Percentiles rank a stretch among this genome's conserved stretches.
These are phyloP conservation scores for Andrena dorsata DNA, from an alignment of 2,888 invertebrate species.

Conservation along the genomic window DNA sequence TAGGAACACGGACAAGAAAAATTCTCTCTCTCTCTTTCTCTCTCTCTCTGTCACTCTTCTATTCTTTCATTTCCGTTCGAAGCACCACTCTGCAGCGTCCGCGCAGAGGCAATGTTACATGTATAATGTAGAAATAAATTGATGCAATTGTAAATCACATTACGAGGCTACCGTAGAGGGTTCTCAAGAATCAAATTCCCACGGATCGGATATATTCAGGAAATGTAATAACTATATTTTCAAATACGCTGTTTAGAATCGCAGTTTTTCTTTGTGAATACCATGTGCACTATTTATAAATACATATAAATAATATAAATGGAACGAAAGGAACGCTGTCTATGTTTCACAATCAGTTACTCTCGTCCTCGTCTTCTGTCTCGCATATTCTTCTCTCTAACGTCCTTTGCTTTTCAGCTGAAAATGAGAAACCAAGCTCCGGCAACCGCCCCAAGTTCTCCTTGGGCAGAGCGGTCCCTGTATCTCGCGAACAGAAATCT, in stretches of 20 bases:
- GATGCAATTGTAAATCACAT: constrained; percentile 47
- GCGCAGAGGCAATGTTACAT: constrained; percentile 55
- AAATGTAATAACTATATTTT: constrained; percentile 58
- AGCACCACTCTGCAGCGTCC: constrained; percentile 46
- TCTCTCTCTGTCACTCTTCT: neutral
- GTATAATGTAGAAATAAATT: constrained; percentile 70
- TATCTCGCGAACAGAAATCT: constrained; percentile 1
- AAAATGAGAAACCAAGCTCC: too few relatives aligned
- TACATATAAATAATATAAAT: constrained; percentile 51
- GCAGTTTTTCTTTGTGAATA: constrained; percentile 42
- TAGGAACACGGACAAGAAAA: constrained; percentile 38
- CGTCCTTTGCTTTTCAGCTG: constrained; percentile 23
- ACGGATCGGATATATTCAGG: constrained; percentile 13
- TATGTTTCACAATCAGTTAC: constrained; percentile 21
- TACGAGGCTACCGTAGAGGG: constrained; percentile 19
- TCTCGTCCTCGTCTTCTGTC: constrained; percentile 1
- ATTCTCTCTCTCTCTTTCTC: neutral
- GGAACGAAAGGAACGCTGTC: constrained; percentile 22
- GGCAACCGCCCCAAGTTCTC: too few relatives aligned
- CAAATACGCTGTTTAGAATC: constrained; percentile 39
- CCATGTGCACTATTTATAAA: constrained; percentile 54
- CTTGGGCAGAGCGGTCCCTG: neutral
- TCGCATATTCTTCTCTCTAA: constrained; percentile 19
- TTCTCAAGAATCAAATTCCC: constrained; percentile 40
- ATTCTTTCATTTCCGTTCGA: constrained; percentile 21